Conservation (phyloP, 1,140 invertebrate genomes). For the Acromyrmex echinatior region DNA sequence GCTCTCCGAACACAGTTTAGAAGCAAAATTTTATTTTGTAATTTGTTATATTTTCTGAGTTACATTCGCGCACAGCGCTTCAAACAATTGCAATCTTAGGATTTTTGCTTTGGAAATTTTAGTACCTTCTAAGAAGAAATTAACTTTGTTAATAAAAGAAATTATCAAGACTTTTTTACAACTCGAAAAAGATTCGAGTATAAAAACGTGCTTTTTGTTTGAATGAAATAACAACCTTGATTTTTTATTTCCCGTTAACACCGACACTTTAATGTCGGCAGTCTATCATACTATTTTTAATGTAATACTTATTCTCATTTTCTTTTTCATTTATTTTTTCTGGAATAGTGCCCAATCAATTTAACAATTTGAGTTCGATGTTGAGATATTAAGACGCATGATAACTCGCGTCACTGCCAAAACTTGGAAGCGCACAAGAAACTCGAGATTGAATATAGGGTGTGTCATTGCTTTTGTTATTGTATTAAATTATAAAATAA, state of each 20-base stretch:
- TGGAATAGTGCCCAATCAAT: conserved; percentile 64
- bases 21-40: not conserved
- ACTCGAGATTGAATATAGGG: not conserved
- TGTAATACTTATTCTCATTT: conserved; percentile 68
- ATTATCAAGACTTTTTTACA: not conserved
- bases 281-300: conserved; percentile 66
- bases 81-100: not conserved
- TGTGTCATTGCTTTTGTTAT: not conserved
- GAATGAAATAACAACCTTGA: not conserved
- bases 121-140: not conserved
- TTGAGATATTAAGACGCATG: not conserved
- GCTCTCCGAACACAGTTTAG: no score
- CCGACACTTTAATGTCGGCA: conserved; percentile 25
- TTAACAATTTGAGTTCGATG: conserved; percentile 48
- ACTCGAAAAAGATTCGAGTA: not conserved
- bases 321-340: conserved; percentile 68
- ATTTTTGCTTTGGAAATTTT: not conserved
- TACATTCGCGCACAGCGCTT: not conserved
- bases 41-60: not conserved
- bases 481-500: not conserved
- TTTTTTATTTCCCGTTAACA: not conserved
- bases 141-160: not conserved
- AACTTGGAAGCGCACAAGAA: not conserved
- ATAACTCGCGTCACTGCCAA: not conserved
- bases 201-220: conserved; percentile 10